Evolutionary conservation across 2,113 vertebrate species (phyloP).

Genomic region (Casuarius casuarius): DNA sequence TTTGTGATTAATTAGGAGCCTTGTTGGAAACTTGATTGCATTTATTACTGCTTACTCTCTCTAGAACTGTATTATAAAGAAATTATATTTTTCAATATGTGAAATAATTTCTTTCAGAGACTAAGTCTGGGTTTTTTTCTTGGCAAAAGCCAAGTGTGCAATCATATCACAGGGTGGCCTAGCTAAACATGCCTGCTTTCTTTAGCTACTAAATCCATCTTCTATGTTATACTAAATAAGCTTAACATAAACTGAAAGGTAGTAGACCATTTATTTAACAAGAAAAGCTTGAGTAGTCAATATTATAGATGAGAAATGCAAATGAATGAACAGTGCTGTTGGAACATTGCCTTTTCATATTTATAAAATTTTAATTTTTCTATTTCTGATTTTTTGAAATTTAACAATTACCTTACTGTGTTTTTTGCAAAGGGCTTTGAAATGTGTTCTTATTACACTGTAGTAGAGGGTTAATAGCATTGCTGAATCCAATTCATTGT

Average conservation of each 20-base stretch:
- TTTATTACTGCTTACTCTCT: not conserved
- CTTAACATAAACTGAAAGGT: not conserved
- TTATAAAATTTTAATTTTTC: not conserved
- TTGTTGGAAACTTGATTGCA: not conserved
- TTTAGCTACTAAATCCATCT: not conserved
- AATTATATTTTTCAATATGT: not conserved
- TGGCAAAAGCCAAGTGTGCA: not conserved
- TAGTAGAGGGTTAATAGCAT: not conserved
- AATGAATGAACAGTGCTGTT: not conserved
- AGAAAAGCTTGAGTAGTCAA: conserved; percentile 4
- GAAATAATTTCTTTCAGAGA: not conserved
- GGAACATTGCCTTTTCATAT: not conserved
- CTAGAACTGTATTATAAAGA: not conserved
- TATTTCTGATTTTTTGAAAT: not conserved
- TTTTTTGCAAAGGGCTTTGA: not conserved
- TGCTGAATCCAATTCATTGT: not conserved
- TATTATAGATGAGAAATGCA: conserved; percentile 9
- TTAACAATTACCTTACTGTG: not conserved
- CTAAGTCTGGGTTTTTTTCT: not conserved
- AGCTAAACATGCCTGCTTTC: not conserved
- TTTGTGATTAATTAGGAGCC: not conserved
- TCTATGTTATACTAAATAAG: not conserved
- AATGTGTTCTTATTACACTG: not conserved
- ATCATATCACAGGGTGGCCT: not conserved
- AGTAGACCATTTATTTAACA: not conserved